These are phyloP conservation scores for Gobiocypris rarus DNA, from an alignment of 2,113 vertebrate genomes.

Conservation along the genomic window DNA sequence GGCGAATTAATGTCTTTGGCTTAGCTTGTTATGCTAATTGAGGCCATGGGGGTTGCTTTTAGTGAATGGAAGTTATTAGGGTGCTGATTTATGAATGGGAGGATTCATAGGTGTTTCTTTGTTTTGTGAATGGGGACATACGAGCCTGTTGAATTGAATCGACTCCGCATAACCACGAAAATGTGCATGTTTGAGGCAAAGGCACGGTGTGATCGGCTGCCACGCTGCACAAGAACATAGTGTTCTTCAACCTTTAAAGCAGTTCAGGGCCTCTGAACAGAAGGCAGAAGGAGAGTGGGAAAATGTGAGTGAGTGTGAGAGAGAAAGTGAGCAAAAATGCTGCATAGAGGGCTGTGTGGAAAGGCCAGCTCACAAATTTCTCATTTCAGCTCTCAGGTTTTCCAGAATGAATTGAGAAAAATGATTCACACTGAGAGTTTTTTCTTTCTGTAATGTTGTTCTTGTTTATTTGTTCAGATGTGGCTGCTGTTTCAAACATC, in stretches of 20 bases:
- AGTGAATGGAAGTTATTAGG: constrained; percentile 28
- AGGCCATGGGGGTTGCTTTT: constrained; percentile 34
- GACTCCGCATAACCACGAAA: constrained; percentile 20
- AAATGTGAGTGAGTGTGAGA: constrained; percentile 16
- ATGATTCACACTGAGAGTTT: constrained; percentile 41
- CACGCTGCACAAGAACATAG: constrained; percentile 34
- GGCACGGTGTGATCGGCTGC: constrained; percentile 26
- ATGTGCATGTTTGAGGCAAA: constrained; percentile 4
- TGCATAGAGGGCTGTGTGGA: constrained; percentile 29
- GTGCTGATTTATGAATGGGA: constrained; percentile 33
- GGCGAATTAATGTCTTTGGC: constrained; percentile 20
- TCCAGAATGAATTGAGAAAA: constrained; percentile 48
- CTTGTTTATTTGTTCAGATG: constrained; percentile 39
- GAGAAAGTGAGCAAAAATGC: constrained; percentile 22
- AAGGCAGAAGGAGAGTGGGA: constrained; percentile 19
- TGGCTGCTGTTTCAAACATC: constrained; percentile 39
- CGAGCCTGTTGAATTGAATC: constrained; percentile 34
- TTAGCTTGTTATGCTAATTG: constrained; percentile 29
- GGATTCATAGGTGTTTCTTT: constrained; percentile 4
- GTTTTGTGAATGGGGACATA: constrained; percentile 37
- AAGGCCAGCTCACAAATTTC: constrained; percentile 45
- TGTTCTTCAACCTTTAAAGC: constrained; percentile 47
- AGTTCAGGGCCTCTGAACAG: constrained; percentile 36
- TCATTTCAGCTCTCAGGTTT: constrained; percentile 41
- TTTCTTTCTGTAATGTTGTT: constrained; percentile 25